Conservation (phyloP, 2,888 invertebrate species). For the Stegana nigrithorax region DNA sequence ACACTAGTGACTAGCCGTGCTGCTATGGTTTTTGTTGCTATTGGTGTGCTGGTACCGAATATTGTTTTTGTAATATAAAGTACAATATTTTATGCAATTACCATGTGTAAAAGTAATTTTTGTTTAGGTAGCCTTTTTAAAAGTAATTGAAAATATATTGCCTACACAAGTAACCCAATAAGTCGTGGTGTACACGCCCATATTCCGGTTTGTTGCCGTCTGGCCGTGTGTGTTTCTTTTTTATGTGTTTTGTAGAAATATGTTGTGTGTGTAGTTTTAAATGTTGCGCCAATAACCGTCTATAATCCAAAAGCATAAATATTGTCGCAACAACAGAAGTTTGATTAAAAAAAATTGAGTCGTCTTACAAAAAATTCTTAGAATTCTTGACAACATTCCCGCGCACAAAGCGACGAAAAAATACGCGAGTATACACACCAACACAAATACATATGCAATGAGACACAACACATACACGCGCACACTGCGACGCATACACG, state of each 20-base stretch:
- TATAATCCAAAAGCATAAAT: not conserved
- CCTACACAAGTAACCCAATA: not conserved
- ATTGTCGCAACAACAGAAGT: not conserved
- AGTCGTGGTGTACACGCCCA: not conserved
- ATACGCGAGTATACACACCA: constrained; percentile 21
- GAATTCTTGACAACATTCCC: constrained; percentile 63
- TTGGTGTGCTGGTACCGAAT: not conserved
- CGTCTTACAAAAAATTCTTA: constrained; percentile 51
- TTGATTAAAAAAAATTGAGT: not conserved
- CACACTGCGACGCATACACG: constrained; percentile 29
- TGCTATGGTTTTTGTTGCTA: not conserved
- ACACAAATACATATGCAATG: constrained; percentile 35
- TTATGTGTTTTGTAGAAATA: not conserved
- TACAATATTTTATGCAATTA: not conserved
- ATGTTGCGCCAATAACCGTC: too few relatives aligned
- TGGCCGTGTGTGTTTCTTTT: not conserved
- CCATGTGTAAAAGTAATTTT: too few relatives aligned
- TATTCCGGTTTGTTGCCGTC: too few relatives aligned
- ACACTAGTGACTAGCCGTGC: too few relatives aligned
- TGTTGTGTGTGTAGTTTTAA: not conserved
- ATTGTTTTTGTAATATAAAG: not conserved
- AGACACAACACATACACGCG: constrained; percentile 37
- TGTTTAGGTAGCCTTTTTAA: not conserved
- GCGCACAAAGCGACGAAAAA: constrained; percentile 35
- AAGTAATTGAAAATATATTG: not conserved